Conservation (phyloP, 2,888 invertebrate species). For the Cynaeus angustus region DNA sequence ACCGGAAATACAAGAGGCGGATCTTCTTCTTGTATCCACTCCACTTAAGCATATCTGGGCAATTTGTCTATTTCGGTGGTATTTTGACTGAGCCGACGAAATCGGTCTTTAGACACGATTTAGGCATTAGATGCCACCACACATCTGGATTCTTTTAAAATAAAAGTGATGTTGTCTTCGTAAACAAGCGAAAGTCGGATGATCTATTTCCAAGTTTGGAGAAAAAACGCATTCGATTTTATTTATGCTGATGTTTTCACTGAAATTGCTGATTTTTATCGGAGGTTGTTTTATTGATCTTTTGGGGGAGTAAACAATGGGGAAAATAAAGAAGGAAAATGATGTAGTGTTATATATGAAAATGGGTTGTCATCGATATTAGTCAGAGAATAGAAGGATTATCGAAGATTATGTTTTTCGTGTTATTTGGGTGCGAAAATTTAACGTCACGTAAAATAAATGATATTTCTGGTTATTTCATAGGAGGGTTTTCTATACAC, state of each 20-base stretch:
- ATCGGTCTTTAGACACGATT: slow-evolving; percentile 61
- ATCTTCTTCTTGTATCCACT: slow-evolving; percentile 15
- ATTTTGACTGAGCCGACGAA: slow-evolving; percentile 61
- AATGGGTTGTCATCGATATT: too few species aligned
- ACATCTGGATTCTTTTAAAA: slow-evolving; percentile 42
- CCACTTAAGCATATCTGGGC: slow-evolving; percentile 45
- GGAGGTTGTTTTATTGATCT: not conserved
- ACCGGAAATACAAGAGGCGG: slow-evolving; percentile 14
- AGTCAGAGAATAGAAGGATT: too few species aligned
- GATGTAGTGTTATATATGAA: too few species aligned
- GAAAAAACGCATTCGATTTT: not conserved
- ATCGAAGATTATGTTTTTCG: too few species aligned
- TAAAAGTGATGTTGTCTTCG: slow-evolving; percentile 16
- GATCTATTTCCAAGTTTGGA: slow-evolving; percentile 1
- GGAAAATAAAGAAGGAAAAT: too few species aligned
- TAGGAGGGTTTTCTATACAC: too few species aligned
- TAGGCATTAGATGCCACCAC: slow-evolving; percentile 55
- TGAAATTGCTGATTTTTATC: slow-evolving; percentile 4
- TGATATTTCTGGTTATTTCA: too few species aligned
- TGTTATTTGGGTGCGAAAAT: too few species aligned
- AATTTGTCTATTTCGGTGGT: slow-evolving; percentile 63
- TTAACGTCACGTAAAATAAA: too few species aligned
- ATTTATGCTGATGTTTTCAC: slow-evolving; percentile 6
- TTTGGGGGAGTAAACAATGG: not conserved
- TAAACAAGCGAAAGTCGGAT: slow-evolving; percentile 19